phyloP scores from a whole-genome alignment of 2,888 invertebrate genomes.

The Pinctada fucata region DNA sequence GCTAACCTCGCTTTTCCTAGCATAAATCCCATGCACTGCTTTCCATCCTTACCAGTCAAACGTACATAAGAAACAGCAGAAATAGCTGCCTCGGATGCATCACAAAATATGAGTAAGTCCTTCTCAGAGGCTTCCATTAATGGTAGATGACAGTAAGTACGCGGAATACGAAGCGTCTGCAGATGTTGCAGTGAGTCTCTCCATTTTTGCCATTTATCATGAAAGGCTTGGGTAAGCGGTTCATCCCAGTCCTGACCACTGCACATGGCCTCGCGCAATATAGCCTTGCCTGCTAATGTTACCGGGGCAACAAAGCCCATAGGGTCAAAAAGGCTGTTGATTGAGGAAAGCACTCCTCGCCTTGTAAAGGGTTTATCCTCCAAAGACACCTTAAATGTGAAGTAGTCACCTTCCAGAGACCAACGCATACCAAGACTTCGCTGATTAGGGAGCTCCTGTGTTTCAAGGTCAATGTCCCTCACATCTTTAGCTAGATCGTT shows the following conservation, averaged over 20 bases:
- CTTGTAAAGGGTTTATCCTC: conserved; percentile 27
- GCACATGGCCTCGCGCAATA: conserved; percentile 5
- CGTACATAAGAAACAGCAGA: conserved; percentile 31
- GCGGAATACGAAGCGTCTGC: not conserved
- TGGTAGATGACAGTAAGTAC: not conserved
- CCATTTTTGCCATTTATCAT: conserved; percentile 17
- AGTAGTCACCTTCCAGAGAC: conserved; percentile 10
- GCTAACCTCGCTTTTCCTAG: conserved; percentile 39
- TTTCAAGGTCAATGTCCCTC: not conserved
- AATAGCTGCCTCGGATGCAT: conserved; percentile 34
- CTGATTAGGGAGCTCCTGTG: conserved; percentile 9
- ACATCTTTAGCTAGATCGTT: conserved; percentile 19
- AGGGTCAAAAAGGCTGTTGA: conserved; percentile 40
- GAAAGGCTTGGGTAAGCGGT: not conserved
- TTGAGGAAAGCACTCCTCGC: conserved; percentile 32
- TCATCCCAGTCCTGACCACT: conserved; percentile 25
- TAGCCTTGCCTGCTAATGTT: conserved; percentile 6
- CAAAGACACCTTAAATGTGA: conserved; percentile 16
- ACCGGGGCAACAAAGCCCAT: conserved; percentile 36
- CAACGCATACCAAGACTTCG: conserved; percentile 15
- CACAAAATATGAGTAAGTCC: conserved; percentile 24
- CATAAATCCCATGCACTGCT: conserved; percentile 11
- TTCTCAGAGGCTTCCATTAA: not conserved
- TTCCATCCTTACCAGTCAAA: not conserved
- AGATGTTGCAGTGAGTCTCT: not conserved